Evolutionary conservation across 2,888 invertebrate species (phyloP).

Genomic region (Cantharis flavilabris): DNA sequence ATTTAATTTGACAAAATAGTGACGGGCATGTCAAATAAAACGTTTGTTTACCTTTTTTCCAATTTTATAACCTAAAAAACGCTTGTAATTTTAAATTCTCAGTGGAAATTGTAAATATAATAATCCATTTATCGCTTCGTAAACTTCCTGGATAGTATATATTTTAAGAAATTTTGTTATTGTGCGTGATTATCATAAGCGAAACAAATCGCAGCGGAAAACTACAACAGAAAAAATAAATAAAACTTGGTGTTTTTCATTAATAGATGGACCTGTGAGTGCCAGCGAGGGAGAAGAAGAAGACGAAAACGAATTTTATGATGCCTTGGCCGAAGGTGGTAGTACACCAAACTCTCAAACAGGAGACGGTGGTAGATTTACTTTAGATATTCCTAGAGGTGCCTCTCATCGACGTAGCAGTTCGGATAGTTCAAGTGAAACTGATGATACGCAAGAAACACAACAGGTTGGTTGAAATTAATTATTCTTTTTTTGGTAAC

Average conservation of each 20-base stretch:
- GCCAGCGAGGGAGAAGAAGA: slow-evolving; percentile 68
- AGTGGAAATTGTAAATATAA: neutral
- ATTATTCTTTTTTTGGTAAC: neutral
- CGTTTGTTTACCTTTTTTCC: neutral
- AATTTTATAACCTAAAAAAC: neutral
- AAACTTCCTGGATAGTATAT: neutral
- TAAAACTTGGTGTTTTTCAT: neutral
- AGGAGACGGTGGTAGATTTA: slow-evolving; percentile 58
- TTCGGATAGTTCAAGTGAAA: slow-evolving; percentile 59
- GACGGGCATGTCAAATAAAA: neutral
- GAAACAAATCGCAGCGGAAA: neutral
- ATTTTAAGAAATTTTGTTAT: neutral
- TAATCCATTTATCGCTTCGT: neutral
- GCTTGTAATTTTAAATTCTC: neutral
- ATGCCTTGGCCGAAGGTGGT: slow-evolving; percentile 55
- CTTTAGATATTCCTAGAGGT: slow-evolving; percentile 67
- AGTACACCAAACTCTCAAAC: slow-evolving; percentile 56
- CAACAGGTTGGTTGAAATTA: slow-evolving; percentile 50
- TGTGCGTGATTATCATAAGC: neutral
- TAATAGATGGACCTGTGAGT: slow-evolving; percentile 58
- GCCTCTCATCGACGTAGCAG: slow-evolving; percentile 44
- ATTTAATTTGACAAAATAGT: neutral
- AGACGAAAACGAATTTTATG: slow-evolving; percentile 78
- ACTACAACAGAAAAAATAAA: neutral
- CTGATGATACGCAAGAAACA: slow-evolving; percentile 58